phyloP scores from a whole-genome alignment of 1,140 invertebrate species.

The Scaptomyza graminum region DNA sequence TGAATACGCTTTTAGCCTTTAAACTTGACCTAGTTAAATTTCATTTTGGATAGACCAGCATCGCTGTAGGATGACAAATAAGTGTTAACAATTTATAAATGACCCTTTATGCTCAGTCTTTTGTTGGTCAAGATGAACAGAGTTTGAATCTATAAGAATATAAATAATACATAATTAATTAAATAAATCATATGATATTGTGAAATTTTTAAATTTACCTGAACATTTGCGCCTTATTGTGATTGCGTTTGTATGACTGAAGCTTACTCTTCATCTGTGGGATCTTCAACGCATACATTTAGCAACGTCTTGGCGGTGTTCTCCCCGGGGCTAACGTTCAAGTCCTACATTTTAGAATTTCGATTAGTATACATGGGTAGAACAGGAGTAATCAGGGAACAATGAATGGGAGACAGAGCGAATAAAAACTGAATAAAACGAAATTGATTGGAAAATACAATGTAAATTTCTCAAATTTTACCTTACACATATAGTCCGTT shows the following conservation, averaged over 20 bases:
- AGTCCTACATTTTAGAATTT: constrained; percentile 48
- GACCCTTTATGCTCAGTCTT: constrained; percentile 46
- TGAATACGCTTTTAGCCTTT: constrained; percentile 38
- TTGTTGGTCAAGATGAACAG: constrained; percentile 35
- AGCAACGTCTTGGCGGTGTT: not conserved
- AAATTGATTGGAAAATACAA: constrained; percentile 38
- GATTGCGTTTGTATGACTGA: constrained; percentile 2
- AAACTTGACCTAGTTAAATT: constrained; percentile 27
- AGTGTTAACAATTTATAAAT: constrained; percentile 32
- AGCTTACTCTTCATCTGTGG: constrained; percentile 3
- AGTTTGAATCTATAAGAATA: constrained; percentile 26
- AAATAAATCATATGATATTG: not conserved
- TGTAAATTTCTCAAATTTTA: constrained; percentile 45
- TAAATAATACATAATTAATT: not conserved
- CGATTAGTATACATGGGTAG: constrained; percentile 29
- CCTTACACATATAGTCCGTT: constrained; percentile 51
- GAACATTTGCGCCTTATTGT: constrained; percentile 10
- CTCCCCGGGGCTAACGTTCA: constrained; percentile 33
- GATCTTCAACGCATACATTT: constrained; percentile 6
- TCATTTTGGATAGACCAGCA: constrained; percentile 31
- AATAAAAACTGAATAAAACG: constrained; percentile 30
- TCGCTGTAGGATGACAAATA: constrained; percentile 21
- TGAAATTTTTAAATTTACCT: constrained; percentile 10
- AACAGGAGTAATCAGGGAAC: constrained; percentile 4
- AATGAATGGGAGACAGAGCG: constrained; percentile 37